These are phyloP conservation scores for Pelvicachromis taeniatus DNA, from an alignment of 2,113 vertebrate genomes.

Conservation along the genomic window DNA sequence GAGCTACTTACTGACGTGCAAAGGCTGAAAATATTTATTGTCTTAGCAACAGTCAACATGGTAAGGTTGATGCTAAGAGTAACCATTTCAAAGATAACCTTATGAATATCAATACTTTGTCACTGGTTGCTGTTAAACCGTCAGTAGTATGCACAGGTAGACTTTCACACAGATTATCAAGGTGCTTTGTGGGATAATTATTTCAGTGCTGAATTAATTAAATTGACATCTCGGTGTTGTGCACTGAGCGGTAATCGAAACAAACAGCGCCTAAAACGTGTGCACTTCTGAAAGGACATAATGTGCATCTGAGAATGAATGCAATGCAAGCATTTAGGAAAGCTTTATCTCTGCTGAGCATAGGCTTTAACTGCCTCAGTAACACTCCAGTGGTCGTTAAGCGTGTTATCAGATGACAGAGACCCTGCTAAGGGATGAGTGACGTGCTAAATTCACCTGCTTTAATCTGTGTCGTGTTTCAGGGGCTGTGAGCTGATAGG, in stretches of 20 bases:
- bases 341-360: not conserved
- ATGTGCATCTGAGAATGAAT: not conserved
- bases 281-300: not conserved
- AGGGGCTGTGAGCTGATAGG: not conserved
- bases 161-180: not conserved
- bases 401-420: not conserved
- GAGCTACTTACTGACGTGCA: not conserved
- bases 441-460: not conserved
- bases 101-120: not conserved
- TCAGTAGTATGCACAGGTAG: not conserved
- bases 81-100: not conserved
- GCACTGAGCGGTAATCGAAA: not conserved
- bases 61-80: not conserved
- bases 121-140: not conserved
- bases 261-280: not conserved
- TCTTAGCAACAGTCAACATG: not conserved
- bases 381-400: not conserved
- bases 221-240: not conserved
- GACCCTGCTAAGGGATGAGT: not conserved
- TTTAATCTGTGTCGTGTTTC: constrained; percentile 1
- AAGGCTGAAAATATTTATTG: not conserved
- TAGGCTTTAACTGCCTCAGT: not conserved
- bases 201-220: not conserved
- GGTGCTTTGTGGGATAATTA: not conserved
- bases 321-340: not conserved